Conservation (phyloP, 2,113 vertebrate species). For the Lycocorax pyrrhopterus region DNA sequence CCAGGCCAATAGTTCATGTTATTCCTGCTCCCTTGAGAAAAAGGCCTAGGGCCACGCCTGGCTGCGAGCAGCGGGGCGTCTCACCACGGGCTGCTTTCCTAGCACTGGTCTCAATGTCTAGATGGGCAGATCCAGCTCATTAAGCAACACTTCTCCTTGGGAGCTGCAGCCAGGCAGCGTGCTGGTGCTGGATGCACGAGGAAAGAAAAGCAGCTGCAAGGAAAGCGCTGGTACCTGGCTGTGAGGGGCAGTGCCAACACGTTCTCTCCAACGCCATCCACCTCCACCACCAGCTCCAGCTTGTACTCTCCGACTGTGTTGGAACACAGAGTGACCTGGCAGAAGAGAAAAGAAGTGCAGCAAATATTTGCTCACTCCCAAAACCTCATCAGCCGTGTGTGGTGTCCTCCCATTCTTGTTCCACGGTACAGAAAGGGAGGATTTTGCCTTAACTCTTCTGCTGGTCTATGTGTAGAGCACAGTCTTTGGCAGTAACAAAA, state of each 20-base stretch:
- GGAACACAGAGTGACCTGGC: slow-evolving; percentile 87
- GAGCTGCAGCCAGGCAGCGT: neutral
- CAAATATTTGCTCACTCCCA: neutral
- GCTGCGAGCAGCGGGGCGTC: neutral
- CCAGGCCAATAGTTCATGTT: neutral
- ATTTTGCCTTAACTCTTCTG: neutral
- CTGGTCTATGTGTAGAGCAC: neutral
- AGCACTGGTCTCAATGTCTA: neutral
- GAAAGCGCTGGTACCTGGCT: slow-evolving; percentile 72
- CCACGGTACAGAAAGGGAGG: neutral
- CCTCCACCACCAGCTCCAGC: slow-evolving; percentile 78
- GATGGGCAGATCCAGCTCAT: neutral
- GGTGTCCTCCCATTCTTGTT: neutral
- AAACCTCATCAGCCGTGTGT: neutral
- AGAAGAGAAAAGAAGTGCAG: neutral
- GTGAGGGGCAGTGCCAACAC: slow-evolving; percentile 77
- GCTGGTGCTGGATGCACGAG: fast-evolving
- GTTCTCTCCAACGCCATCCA: slow-evolving; percentile 79
- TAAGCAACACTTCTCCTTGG: neutral
- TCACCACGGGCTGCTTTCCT: neutral
- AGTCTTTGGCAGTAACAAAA: neutral
- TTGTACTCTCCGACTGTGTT: slow-evolving; percentile 79
- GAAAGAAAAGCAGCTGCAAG: neutral
- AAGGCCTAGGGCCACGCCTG: neutral
- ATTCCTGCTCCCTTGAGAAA: neutral